A percentile compares a stretch with the other conserved stretches of the same genome.
phyloP scores from a whole-genome alignment of 2,113 vertebrate species.

The Cyprinodon variegatus region DNA sequence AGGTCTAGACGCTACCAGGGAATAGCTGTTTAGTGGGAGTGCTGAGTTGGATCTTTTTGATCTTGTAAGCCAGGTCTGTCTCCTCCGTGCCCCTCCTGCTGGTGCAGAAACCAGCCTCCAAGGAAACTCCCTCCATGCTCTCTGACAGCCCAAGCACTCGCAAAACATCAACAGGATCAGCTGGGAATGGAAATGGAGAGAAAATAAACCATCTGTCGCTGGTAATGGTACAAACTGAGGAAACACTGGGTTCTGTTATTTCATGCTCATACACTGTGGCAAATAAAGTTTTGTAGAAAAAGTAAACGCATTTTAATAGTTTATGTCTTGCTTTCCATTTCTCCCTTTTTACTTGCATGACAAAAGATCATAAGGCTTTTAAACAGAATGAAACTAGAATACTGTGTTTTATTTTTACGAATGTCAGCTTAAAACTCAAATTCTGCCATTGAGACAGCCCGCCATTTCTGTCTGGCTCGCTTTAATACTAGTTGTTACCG shows the following conservation, averaged over 20 bases:
- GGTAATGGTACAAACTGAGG: background rate
- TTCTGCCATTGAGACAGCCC: slow-evolving; percentile 37
- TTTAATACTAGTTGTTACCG: slow-evolving; percentile 65
- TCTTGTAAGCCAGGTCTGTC: slow-evolving; percentile 83
- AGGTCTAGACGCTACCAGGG: slow-evolving; percentile 76
- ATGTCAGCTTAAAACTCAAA: slow-evolving; percentile 46
- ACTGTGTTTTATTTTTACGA: slow-evolving; percentile 22
- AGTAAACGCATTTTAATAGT: slow-evolving; percentile 1
- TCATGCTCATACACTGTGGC: slow-evolving; percentile 7
- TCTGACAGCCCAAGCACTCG: slow-evolving; percentile 79
- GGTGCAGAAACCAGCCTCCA: slow-evolving; percentile 84
- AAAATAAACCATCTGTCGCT: slow-evolving; percentile 18
- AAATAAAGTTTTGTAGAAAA: slow-evolving; percentile 2
- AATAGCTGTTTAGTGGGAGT: slow-evolving; percentile 86
- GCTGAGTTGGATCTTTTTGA: slow-evolving; percentile 83
- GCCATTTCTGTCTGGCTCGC: slow-evolving; percentile 59
- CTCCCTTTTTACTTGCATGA: slow-evolving; percentile 7
- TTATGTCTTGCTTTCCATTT: background rate
- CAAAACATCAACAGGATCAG: slow-evolving; percentile 82
- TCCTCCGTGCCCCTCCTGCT: slow-evolving; percentile 74
- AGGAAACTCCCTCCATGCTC: slow-evolving; percentile 80
- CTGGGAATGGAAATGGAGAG: slow-evolving; percentile 64
- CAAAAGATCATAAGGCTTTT: slow-evolving; percentile 4
- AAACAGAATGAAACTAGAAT: slow-evolving; percentile 11
- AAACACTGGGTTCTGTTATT: background rate